Evolutionary conservation across 2,888 invertebrate genomes (phyloP).

Genomic region (Melipona bicolor): DNA sequence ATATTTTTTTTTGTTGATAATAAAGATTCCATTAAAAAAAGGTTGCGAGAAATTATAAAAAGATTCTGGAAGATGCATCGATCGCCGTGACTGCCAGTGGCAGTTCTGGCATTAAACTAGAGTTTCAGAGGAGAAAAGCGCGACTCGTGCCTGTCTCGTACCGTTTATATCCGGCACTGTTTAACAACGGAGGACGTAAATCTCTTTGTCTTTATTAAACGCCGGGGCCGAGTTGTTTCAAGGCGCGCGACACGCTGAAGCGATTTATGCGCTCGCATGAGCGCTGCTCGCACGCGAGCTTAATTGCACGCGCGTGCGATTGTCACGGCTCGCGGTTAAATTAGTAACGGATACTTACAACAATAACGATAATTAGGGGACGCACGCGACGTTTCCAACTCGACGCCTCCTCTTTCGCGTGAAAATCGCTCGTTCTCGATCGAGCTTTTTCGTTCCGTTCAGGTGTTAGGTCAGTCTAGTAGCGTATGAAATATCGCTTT

Average conservation of each 20-base stretch:
- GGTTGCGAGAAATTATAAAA: background rate
- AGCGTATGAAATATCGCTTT: too few species aligned
- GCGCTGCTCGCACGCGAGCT: constrained; percentile 13
- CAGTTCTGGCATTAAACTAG: background rate
- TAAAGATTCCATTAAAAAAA: too few species aligned
- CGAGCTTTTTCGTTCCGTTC: background rate
- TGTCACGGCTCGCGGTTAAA: constrained; percentile 20
- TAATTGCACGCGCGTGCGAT: constrained; percentile 26
- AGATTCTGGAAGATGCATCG: background rate
- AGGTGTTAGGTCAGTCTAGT: too few species aligned
- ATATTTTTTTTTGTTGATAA: too few species aligned
- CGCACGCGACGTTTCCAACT: background rate
- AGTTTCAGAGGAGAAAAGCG: background rate
- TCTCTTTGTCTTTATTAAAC: constrained; percentile 40
- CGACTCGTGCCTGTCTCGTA: background rate
- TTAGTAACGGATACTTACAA: constrained; percentile 25
- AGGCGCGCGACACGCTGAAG: constrained; percentile 23
- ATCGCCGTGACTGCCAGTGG: background rate
- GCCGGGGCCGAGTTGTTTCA: constrained; percentile 23
- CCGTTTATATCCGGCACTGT: background rate
- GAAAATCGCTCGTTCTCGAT: background rate
- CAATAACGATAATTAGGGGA: background rate
- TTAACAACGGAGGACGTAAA: constrained; percentile 32
- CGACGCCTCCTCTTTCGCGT: background rate
- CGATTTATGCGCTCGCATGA: constrained; percentile 42